These are phyloP conservation scores for Prenolepis imparis DNA, from an alignment of 2,888 invertebrate genomes.

Conservation along the genomic window DNA sequence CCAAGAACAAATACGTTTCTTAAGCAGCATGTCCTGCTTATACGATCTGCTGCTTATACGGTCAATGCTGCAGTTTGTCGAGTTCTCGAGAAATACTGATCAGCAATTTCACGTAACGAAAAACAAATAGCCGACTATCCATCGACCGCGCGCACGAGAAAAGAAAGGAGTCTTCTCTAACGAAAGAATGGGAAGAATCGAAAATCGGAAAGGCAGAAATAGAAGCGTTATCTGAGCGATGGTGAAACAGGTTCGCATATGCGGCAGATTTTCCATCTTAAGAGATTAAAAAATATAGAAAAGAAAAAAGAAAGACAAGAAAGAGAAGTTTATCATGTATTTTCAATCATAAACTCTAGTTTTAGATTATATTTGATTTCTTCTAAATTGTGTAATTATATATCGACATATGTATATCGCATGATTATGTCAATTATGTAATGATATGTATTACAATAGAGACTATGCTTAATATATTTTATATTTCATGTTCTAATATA, in stretches of 20 bases:
- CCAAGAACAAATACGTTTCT: slow-evolving; percentile 70
- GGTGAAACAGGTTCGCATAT: not conserved
- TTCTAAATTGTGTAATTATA: not conserved
- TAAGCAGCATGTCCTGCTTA: slow-evolving; percentile 66
- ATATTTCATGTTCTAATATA: not conserved
- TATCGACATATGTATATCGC: too few relatives aligned
- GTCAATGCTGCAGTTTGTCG: slow-evolving; percentile 80
- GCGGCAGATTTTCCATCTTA: not conserved
- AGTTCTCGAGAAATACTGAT: slow-evolving; percentile 79
- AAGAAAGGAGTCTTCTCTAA: slow-evolving; percentile 5
- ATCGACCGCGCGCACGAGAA: slow-evolving; percentile 65
- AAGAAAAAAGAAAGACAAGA: not conserved
- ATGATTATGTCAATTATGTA: too few relatives aligned
- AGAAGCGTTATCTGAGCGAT: not conserved
- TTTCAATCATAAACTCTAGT: not conserved
- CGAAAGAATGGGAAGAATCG: slow-evolving; percentile 40
- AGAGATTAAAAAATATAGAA: not conserved
- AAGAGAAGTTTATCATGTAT: not conserved
- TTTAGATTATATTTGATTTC: not conserved
- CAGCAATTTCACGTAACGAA: slow-evolving; percentile 82
- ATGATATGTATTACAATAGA: not conserved
- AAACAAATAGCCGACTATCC: slow-evolving; percentile 80
- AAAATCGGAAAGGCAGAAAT: slow-evolving; percentile 32
- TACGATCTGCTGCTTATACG: slow-evolving; percentile 75
- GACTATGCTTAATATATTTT: not conserved